phyloP scores from a whole-genome alignment of 2,113 vertebrate genomes.

The Pipra filicauda region DNA sequence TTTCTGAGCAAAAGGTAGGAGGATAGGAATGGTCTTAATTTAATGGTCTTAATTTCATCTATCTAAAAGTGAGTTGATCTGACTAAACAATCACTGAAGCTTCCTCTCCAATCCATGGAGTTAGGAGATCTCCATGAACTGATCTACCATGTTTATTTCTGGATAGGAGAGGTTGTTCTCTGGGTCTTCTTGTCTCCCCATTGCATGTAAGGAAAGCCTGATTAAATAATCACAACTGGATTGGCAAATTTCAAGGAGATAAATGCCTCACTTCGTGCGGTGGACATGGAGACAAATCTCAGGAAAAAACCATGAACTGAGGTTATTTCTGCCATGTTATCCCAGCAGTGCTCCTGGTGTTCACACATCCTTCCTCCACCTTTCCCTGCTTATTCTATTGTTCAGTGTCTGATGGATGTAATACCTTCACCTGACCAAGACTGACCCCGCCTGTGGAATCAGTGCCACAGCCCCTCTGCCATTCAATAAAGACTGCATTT shows the following conservation, averaged over 20 bases:
- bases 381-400: neutral
- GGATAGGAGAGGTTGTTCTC: neutral
- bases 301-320: neutral
- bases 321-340: neutral
- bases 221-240: neutral
- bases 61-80: neutral
- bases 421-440: neutral
- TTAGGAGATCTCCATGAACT: neutral
- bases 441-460: neutral
- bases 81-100: neutral
- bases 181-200: neutral
- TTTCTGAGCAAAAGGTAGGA: neutral
- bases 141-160: neutral
- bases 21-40: neutral
- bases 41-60: neutral
- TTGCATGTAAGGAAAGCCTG: neutral
- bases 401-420: neutral
- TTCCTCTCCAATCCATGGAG: neutral
- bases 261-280: neutral
- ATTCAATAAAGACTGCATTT: neutral
- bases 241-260: neutral
- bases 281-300: neutral
- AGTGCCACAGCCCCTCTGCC: accelerated
- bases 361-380: neutral
- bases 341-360: neutral